phyloP scores from a whole-genome alignment of 2,797 vertebrate species.

The Oreochromis grahami region DNA sequence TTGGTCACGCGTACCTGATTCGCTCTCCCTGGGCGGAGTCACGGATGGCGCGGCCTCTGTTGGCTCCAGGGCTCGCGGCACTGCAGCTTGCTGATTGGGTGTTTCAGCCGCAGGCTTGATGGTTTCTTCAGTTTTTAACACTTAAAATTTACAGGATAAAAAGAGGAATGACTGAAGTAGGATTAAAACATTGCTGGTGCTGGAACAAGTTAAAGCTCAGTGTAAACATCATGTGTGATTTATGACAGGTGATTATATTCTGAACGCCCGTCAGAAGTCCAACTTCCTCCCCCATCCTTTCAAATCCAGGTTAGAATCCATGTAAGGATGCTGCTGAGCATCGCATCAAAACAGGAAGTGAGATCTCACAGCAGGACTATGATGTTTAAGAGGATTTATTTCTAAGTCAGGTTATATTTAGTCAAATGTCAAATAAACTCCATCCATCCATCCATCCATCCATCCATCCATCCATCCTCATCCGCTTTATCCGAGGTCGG shows the following conservation, averaged over 20 bases:
- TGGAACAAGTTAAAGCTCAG: background rate
- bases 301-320: background rate
- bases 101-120: background rate
- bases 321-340: background rate
- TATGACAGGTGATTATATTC: background rate
- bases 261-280: background rate
- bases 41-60: background rate
- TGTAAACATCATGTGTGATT: background rate
- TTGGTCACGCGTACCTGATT: background rate
- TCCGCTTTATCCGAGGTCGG: no score
- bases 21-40: background rate
- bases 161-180: background rate
- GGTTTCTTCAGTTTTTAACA: background rate
- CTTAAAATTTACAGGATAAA: background rate
- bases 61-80: background rate
- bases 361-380: background rate
- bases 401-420: background rate
- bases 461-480: no score
- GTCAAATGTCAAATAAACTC: accelerated
- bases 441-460: no score
- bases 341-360: background rate
- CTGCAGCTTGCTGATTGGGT: background rate
- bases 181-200: accelerated
- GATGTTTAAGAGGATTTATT: background rate
- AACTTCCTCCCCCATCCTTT: background rate